A percentile compares a stretch with the other conserved stretches of the same genome.
Evolutionary conservation across 2,113 vertebrate species (phyloP).

Genomic region (Menidia beryllina): DNA sequence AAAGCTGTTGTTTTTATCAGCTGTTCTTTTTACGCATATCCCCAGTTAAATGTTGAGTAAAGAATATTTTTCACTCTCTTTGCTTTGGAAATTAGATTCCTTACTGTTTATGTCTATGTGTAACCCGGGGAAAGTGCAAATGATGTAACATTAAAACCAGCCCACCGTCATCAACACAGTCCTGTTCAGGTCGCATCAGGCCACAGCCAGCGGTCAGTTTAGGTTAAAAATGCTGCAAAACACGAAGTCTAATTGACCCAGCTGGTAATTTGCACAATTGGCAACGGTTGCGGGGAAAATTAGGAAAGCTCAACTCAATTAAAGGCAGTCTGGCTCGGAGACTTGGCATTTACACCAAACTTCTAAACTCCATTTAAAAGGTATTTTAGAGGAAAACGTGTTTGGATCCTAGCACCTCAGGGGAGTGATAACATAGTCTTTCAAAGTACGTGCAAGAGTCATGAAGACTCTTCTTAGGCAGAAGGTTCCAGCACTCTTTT

Average conservation of each 20-base stretch:
- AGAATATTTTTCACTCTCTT: constrained; percentile 17
- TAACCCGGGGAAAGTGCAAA: constrained; percentile 10
- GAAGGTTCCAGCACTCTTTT: constrained; percentile 66
- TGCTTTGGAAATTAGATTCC: constrained; percentile 34
- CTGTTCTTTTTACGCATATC: constrained; percentile 31
- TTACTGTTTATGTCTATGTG: too few species aligned
- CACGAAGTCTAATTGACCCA: constrained; percentile 79
- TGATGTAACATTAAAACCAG: constrained; percentile 13
- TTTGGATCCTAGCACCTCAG: constrained; percentile 68
- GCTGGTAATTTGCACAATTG: constrained; percentile 80
- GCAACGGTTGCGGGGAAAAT: constrained; percentile 76
- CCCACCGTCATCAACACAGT: constrained; percentile 56
- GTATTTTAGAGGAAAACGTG: constrained; percentile 79
- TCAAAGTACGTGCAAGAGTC: constrained; percentile 71
- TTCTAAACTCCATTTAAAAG: constrained; percentile 84
- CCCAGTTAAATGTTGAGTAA: constrained; percentile 14
- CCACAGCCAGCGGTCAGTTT: constrained; percentile 69
- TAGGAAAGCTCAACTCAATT: constrained; percentile 82
- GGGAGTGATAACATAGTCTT: constrained; percentile 64
- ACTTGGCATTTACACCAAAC: constrained; percentile 84
- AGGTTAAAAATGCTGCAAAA: constrained; percentile 69
- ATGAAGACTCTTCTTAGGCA: constrained; percentile 68
- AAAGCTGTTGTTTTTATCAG: constrained; percentile 23
- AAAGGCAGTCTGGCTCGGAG: constrained; percentile 79
- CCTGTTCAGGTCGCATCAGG: constrained; percentile 64